A percentile compares a stretch with the other conserved stretches of the same genome.
Conservation (phyloP, 2,797 vertebrate genomes). For the Schizothorax lantsangensis region DNA sequence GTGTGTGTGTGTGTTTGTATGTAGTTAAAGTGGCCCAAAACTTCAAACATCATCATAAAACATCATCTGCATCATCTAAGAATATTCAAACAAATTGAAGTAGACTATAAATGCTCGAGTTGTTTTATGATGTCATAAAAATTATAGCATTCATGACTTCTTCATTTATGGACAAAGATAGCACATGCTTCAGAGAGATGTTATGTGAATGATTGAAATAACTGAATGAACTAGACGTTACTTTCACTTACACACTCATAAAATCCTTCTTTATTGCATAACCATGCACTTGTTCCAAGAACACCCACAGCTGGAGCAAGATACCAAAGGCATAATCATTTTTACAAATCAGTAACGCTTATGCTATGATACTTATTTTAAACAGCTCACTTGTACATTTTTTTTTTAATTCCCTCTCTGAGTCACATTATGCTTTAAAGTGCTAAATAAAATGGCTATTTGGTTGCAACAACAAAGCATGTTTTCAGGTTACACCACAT, state of each 20-base stretch:
- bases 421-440: neutral
- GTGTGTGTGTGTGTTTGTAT: neutral
- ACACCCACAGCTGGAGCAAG: neutral
- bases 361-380: neutral
- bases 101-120: neutral
- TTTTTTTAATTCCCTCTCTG: neutral
- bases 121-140: neutral
- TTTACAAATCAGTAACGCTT: neutral
- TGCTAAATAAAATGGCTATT: slow-evolving; percentile 13
- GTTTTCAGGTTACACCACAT: slow-evolving; percentile 39
- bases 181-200: neutral
- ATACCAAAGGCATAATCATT: slow-evolving; percentile 6
- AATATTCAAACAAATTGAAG: neutral
- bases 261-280: neutral
- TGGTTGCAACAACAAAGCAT: slow-evolving; percentile 16
- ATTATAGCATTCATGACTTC: neutral
- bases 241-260: neutral
- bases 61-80: neutral
- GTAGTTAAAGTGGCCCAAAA: neutral
- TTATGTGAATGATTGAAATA: neutral
- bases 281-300: neutral
- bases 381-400: neutral
- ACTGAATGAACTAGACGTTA: neutral
- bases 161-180: neutral
- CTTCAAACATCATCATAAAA: neutral